A percentile compares a stretch with the other conserved stretches of the same genome.
phyloP scores from a whole-genome alignment of 2,113 vertebrate genomes.

The Thamnophis sirtalis region DNA sequence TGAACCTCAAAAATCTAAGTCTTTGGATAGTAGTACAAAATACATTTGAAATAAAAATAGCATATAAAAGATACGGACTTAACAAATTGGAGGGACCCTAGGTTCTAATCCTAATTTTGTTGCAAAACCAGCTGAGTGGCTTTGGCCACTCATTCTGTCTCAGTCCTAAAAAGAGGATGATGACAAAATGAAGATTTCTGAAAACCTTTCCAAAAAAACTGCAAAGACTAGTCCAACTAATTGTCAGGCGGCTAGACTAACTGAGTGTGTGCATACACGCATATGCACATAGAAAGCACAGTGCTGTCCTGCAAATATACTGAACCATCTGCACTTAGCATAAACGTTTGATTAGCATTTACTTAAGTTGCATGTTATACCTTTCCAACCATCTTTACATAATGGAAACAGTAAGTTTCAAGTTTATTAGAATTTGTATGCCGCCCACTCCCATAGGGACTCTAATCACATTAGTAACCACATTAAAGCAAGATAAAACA shows the following conservation, averaged over 20 bases:
- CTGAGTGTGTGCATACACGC: not conserved
- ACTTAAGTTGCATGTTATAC: not conserved
- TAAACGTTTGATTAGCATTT: not conserved
- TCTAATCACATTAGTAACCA: too few relatives aligned
- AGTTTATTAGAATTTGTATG: too few relatives aligned
- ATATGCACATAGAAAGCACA: not conserved
- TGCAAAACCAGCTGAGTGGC: not conserved
- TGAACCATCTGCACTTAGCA: not conserved
- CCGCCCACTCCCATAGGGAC: too few relatives aligned
- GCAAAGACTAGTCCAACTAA: not conserved
- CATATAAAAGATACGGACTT: not conserved
- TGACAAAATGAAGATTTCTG: not conserved
- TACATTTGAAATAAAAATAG: not conserved
- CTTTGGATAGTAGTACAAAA: not conserved
- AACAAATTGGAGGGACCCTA: not conserved
- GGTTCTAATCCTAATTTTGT: not conserved
- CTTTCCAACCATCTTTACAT: not conserved
- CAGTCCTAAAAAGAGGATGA: not conserved
- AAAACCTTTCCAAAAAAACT: not conserved
- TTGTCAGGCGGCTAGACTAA: not conserved
- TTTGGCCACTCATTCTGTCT: not conserved
- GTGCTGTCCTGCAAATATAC: not conserved
- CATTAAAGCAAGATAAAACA: not conserved
- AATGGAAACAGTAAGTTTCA: too few relatives aligned
- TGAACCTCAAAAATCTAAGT: not conserved